phyloP scores from a whole-genome alignment of 2,113 vertebrate genomes.

The Cricetomys ansorgei region DNA sequence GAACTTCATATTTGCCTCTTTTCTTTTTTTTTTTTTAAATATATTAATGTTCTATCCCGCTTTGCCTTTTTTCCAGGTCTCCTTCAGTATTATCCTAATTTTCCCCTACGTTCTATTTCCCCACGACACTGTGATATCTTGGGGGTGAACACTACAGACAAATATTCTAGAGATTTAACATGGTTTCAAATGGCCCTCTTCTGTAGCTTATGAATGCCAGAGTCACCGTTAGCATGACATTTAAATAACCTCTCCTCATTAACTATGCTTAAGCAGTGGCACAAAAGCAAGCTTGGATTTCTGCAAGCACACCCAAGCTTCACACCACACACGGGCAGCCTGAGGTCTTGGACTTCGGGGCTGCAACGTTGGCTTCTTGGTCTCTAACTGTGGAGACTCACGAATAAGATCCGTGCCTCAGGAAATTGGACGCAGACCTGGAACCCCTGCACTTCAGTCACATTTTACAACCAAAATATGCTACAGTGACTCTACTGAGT shows the following conservation, averaged over 20 bases:
- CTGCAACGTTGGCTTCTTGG: accelerated
- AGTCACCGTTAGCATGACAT: neutral
- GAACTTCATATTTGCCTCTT: neutral
- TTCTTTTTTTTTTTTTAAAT: neutral
- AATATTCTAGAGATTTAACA: neutral
- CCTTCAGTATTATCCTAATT: neutral
- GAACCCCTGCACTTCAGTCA: constrained; percentile 68
- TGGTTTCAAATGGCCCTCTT: neutral
- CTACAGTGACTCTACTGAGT: constrained; percentile 61
- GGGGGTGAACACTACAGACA: neutral
- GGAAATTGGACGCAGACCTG: constrained; percentile 81
- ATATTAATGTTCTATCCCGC: neutral
- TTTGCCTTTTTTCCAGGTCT: neutral
- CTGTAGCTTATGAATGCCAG: neutral
- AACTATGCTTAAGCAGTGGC: neutral
- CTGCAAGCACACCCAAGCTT: accelerated
- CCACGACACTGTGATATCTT: neutral
- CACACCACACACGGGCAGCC: accelerated
- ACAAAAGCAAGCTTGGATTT: neutral
- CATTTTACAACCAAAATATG: constrained; percentile 80
- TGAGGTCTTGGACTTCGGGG: accelerated
- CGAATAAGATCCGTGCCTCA: neutral
- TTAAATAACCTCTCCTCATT: neutral
- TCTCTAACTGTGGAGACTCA: accelerated
- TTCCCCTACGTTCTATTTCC: neutral